Percentiles rank a stretch among this genome's conserved stretches.
phyloP scores from a whole-genome alignment of 2,797 vertebrate genomes.

The Spheniscus humboldti region DNA sequence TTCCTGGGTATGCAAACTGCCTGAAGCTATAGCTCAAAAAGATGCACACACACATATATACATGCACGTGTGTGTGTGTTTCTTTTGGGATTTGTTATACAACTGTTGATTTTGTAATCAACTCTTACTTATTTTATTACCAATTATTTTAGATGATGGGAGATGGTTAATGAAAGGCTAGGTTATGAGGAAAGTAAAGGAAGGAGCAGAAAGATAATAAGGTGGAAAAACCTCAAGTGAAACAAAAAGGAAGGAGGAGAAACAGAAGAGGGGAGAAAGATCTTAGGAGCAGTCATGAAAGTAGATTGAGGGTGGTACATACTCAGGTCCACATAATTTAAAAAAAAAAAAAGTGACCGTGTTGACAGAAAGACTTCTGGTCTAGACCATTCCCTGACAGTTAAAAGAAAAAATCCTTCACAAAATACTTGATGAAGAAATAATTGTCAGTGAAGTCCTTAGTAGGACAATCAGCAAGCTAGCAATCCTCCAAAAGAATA shows the following conservation, averaged over 20 bases:
- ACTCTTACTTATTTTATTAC: neutral
- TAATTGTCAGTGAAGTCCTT: neutral
- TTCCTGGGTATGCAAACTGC: conserved; percentile 13
- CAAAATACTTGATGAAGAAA: neutral
- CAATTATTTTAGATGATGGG: neutral
- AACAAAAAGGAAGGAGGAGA: neutral
- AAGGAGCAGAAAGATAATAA: neutral
- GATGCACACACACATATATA: accelerated
- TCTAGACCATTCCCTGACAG: neutral
- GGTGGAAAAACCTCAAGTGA: neutral
- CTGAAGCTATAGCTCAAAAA: neutral
- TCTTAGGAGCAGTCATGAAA: neutral
- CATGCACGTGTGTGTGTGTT: neutral
- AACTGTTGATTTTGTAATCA: neutral
- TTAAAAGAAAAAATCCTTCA: neutral
- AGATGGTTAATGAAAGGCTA: neutral
- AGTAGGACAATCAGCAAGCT: neutral
- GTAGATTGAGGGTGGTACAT: neutral
- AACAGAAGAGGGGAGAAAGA: neutral
- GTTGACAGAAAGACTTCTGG: neutral
- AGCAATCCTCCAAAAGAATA: neutral
- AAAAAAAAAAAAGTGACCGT: neutral
- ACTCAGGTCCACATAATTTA: neutral
- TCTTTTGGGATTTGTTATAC: neutral
- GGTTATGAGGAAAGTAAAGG: neutral